phyloP scores from a whole-genome alignment of 2,113 vertebrate species.

The Tamias sibiricus region DNA sequence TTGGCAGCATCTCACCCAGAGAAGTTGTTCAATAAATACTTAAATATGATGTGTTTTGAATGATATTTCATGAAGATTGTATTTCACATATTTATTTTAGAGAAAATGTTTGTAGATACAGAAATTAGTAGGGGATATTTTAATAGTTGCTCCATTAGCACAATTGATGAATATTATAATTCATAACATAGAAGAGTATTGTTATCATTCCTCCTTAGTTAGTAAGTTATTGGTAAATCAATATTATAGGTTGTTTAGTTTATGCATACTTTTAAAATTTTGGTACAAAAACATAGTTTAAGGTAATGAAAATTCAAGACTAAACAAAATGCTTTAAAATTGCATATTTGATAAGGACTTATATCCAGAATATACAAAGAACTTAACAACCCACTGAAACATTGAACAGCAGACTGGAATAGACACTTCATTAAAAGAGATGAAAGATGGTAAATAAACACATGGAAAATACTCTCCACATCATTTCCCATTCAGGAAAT shows the following conservation, averaged over 20 bases:
- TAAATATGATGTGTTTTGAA: background rate
- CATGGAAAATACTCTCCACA: background rate
- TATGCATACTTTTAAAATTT: background rate
- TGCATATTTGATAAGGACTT: background rate
- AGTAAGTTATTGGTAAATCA: background rate
- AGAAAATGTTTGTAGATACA: background rate
- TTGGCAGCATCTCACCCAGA: background rate
- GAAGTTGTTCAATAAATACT: background rate
- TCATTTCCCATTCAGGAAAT: background rate
- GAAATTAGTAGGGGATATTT: background rate
- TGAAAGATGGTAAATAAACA: background rate
- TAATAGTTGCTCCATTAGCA: background rate
- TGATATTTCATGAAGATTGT: background rate
- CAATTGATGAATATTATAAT: background rate
- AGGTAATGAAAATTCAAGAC: background rate
- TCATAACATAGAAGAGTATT: background rate
- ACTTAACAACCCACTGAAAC: background rate
- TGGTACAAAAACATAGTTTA: background rate
- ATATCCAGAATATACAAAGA: background rate
- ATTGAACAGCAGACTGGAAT: background rate
- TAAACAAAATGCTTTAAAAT: background rate
- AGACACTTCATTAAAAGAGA: background rate
- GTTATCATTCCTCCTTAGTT: background rate
- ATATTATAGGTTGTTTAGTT: background rate
- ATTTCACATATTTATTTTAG: conserved; percentile 1